Conservation (phyloP, 2,797 vertebrate species). For the Sebastes steindachneri region DNA sequence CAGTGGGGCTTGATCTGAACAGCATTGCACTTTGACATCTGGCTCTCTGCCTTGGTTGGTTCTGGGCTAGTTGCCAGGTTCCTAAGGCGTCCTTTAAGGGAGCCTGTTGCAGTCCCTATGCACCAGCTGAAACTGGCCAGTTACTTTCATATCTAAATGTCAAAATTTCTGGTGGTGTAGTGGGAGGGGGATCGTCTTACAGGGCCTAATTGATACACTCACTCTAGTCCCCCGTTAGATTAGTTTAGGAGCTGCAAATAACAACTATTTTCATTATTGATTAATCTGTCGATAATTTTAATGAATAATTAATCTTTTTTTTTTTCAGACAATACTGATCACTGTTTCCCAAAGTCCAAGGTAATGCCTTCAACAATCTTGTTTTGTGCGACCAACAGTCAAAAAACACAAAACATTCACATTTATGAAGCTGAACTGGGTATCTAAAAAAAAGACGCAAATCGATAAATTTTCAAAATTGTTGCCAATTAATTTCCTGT, state of each 20-base stretch:
- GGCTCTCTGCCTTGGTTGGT: neutral
- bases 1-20: neutral
- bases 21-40: constrained; percentile 11
- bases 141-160: neutral
- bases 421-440: too few relatives aligned
- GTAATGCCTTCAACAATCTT: neutral
- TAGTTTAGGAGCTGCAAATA: neutral
- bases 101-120: neutral
- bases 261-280: neutral
- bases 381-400: neutral
- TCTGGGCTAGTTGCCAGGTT: constrained; percentile 23
- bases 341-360: neutral
- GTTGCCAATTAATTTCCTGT: too few relatives aligned
- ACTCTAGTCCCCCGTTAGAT: neutral
- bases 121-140: neutral
- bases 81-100: neutral
- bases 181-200: neutral
- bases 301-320: too few relatives aligned
- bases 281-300: neutral
- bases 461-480: too few relatives aligned
- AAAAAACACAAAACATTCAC: neutral
- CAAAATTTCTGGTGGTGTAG: neutral
- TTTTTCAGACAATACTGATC: neutral
- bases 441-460: too few relatives aligned
- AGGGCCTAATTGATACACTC: neutral